Base-by-base conservation (phyloP, 2,113 vertebrate species). In the Hypocryptadius cinnamomeus region DNA sequence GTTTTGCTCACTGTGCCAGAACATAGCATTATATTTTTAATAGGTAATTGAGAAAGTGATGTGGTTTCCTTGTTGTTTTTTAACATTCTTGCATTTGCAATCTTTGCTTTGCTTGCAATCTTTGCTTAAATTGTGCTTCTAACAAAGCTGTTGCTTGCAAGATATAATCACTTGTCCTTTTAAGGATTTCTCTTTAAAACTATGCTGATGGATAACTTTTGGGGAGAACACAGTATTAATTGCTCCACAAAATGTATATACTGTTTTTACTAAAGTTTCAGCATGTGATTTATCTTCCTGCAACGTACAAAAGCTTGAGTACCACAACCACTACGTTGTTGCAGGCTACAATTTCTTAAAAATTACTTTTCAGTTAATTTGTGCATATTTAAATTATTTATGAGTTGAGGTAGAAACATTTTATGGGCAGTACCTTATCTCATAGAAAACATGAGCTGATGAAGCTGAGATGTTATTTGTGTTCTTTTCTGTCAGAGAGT, bases 271-370 rank as follows among this genome's bases (percentile, higher is more conserved):
- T 80, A 5, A 65, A 44, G 42, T 42, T 73, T 79, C 13, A 40
- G 37, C 15, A 3, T 2, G 5, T 2, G 0, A 17, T 56, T 86
- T 3, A 8, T 44, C n/a, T 39, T 94, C n/a, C 45, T 0, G 7
- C 18, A 40, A 5, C 0, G 0, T 28, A 20, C 42, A 8, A 18
- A 48, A 50, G 12, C 64, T 79, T 1, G 1, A 15, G 28, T 92
- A 50, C 35, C 17, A 14, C 23, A 63, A 15, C 28, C 21, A 9
- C 40, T 33, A 4, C 0, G 0, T 33, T 31, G n/a, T 39, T 71
- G 18, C 20, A 6, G 56, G 35, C 51, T 83, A 35, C 15, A 3
- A 8, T 72, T 87, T 30, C 53, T 79, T 72, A 24, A 68, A 77
- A 85, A 61, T 23, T 25, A 33, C 4, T 42, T 74, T 37, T 69